Conservation (phyloP, 1,140 invertebrate species). For the Drosophila virilis region DNA sequence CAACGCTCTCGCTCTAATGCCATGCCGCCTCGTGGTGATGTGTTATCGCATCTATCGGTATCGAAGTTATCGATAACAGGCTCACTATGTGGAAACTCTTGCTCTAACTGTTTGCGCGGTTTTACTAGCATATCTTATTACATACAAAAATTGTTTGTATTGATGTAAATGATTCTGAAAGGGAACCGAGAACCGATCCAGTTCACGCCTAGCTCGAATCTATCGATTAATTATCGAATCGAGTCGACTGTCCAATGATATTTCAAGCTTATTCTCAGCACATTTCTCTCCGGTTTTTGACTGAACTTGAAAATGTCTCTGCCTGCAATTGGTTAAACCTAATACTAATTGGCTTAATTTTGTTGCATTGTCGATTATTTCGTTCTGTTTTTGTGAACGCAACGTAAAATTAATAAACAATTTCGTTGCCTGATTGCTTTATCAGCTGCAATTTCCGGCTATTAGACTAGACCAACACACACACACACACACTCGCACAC, state of each 20-base stretch:
- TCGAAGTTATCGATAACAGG: too few species aligned
- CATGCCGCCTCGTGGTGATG: too few species aligned
- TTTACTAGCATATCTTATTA: too few species aligned
- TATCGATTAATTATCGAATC: too few species aligned
- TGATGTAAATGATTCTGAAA: too few species aligned
- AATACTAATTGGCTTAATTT: slow-evolving; percentile 4
- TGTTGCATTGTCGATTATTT: not conserved
- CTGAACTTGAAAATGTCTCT: not conserved
- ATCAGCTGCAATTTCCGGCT: slow-evolving; percentile 46
- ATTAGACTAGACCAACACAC: slow-evolving; percentile 29
- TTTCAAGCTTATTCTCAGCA: not conserved
- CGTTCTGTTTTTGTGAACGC: slow-evolving; percentile 4
- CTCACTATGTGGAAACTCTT: too few species aligned
- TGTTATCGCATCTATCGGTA: too few species aligned
- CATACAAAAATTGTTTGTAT: too few species aligned
- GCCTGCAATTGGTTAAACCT: not conserved
- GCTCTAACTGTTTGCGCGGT: too few species aligned
- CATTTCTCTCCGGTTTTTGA: not conserved
- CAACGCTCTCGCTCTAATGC: too few species aligned
- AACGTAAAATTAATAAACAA: slow-evolving; percentile 36
- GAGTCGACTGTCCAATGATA: not conserved
- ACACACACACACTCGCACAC: not conserved
- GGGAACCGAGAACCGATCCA: too few species aligned
- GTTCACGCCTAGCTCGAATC: too few species aligned
- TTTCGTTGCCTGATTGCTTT: slow-evolving; percentile 39